phyloP scores from a whole-genome alignment of 1,140 invertebrate genomes.

The Plutomurus gul region DNA sequence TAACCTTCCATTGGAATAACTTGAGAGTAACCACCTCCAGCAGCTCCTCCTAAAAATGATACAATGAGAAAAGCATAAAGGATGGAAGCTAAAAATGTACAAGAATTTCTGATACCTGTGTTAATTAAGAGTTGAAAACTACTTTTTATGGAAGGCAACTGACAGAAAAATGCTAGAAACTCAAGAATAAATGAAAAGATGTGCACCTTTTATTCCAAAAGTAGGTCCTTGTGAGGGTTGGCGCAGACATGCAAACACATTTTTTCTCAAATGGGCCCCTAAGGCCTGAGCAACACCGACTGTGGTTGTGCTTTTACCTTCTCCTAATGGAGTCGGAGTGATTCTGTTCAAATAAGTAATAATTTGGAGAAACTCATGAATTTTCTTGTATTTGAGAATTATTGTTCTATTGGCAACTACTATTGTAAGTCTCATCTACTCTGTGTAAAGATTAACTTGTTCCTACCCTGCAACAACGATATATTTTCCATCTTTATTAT shows the following conservation, averaged over 20 bases:
- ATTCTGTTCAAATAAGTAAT: slow-evolving; percentile 36
- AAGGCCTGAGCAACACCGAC: slow-evolving; percentile 93
- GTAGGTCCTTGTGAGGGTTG: slow-evolving; percentile 69
- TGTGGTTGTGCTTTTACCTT: slow-evolving; percentile 96
- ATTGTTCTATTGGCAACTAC: neutral
- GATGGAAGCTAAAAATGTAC: neutral
- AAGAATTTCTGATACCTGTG: no score
- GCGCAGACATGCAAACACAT: slow-evolving; percentile 92
- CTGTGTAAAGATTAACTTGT: neutral
- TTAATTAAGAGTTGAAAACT: neutral
- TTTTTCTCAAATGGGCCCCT: slow-evolving; percentile 78
- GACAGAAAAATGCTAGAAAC: neutral
- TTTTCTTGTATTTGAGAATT: neutral
- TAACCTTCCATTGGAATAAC: slow-evolving; percentile 99
- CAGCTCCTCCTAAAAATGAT: slow-evolving; percentile 76
- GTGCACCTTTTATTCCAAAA: slow-evolving; percentile 45
- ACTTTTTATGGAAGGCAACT: neutral
- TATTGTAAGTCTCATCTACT: neutral
- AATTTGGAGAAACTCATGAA: neutral
- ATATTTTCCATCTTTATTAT: slow-evolving; percentile 82
- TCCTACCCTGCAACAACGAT: slow-evolving; percentile 90
- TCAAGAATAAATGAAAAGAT: neutral
- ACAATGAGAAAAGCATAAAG: neutral
- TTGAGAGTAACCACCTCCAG: slow-evolving; percentile 90
- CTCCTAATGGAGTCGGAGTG: slow-evolving; percentile 75